Conservation (phyloP, 2,113 vertebrate species). For the Pyrgilauda ruficollis region DNA sequence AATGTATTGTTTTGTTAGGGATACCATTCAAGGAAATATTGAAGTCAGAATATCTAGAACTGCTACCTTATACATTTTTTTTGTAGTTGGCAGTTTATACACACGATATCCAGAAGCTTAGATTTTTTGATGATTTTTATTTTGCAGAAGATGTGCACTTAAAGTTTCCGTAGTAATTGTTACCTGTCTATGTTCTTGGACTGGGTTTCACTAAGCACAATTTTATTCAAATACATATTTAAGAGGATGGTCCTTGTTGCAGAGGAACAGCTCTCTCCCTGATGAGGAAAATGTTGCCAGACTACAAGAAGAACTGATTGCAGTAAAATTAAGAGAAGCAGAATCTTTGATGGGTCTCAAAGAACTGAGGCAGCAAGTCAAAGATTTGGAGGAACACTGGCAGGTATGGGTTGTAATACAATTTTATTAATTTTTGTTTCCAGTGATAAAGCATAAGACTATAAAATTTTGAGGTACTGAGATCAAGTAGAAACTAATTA, state of each 20-base stretch:
- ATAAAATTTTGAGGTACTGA: neutral
- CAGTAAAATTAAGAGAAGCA: conserved; percentile 91
- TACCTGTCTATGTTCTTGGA: neutral
- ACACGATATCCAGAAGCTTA: neutral
- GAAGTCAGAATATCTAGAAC: neutral
- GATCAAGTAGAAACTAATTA: neutral
- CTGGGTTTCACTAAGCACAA: neutral
- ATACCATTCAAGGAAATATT: neutral
- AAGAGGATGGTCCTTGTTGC: conserved; percentile 50
- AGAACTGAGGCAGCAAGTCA: conserved; percentile 90
- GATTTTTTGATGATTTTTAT: neutral
- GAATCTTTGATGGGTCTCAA: conserved; percentile 92
- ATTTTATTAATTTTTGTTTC: neutral
- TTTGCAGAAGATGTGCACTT: neutral
- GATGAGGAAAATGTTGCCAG: conserved; percentile 96
- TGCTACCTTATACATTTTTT: neutral
- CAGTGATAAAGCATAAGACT: neutral
- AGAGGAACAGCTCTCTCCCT: conserved; percentile 92
- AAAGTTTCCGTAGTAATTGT: neutral
- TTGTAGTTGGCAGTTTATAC: neutral
- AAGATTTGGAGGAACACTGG: conserved; percentile 96
- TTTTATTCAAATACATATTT: neutral
- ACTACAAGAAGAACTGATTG: conserved; percentile 94
- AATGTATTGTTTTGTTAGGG: neutral
- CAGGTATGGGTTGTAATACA: conserved; percentile 77